Percentiles rank a stretch among this genome's conserved stretches.
Evolutionary conservation across 2,888 invertebrate species (phyloP).

Genomic region (Gortyna flavago): DNA sequence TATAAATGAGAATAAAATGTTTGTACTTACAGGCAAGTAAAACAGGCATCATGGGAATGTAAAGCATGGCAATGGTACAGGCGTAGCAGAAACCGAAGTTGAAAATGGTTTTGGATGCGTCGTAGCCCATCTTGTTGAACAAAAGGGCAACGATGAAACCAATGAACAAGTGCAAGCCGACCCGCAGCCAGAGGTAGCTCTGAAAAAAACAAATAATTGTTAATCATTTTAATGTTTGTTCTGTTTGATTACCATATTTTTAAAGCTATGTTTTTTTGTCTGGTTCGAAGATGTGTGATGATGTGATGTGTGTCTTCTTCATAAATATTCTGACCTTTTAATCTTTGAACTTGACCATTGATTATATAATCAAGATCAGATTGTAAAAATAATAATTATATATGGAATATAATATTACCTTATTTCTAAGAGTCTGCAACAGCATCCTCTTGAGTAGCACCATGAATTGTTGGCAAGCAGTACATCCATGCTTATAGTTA

Average conservation of each 20-base stretch:
- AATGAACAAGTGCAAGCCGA: slow-evolving; percentile 92
- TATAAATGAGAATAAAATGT: background rate
- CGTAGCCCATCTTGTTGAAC: slow-evolving; percentile 93
- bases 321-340: slow-evolving; percentile 6
- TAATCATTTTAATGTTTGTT: background rate
- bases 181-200: slow-evolving; percentile 93
- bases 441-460: slow-evolving; percentile 93
- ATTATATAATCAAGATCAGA: background rate
- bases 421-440: slow-evolving; percentile 93
- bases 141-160: slow-evolving; percentile 92
- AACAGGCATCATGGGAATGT: slow-evolving; percentile 95
- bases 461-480: slow-evolving; percentile 92
- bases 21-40: slow-evolving; percentile 93
- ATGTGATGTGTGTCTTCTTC: background rate
- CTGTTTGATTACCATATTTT: background rate
- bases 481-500: slow-evolving; percentile 89
- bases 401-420: slow-evolving; percentile 79
- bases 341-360: background rate
- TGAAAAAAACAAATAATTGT: slow-evolving; percentile 78
- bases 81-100: slow-evolving; percentile 96
- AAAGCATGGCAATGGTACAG: slow-evolving; percentile 94
- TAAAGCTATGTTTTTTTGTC: background rate
- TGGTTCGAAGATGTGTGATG: background rate
- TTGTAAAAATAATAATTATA: background rate
- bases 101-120: slow-evolving; percentile 95